Evolutionary conservation across 2,113 vertebrate genomes (phyloP), one percentile per base, ranked within the genome.

Genomic region (Saguinus midas): DNA sequence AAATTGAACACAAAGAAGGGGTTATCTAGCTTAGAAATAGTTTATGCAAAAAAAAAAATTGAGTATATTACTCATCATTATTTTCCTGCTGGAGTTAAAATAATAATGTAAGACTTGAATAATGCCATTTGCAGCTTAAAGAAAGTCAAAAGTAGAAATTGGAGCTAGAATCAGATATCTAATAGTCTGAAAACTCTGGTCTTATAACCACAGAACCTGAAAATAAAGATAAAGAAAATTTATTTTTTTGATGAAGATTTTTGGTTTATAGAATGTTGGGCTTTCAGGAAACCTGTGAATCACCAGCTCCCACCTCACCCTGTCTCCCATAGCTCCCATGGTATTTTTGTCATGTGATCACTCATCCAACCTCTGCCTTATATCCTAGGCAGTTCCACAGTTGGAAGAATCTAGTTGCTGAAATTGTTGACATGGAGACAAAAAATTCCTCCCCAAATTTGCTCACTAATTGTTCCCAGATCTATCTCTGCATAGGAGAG

Each of bases 141-240:
- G 61, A 79, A 75, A 90, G 87, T 8, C 13, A 50, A 35, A 92
- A 66, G 1, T 87, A 57, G 79, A 87, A 84, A 83, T 45, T n/a
- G 94, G 91, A 14, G 5, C 92, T 85, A 66, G 12, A 82, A 14
- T 4, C n/a, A 91, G 86, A 96, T 96, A 25, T 45, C 96, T 87
- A 12, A 37, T 64, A 55, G 29, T 45, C 29, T 81, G 37, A 87
- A 8, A 95, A 35, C 32, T 86, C 37, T 66, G 87, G 21, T 40
- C 27, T 79, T 79, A 25, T 43, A 82, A 73, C 16, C 14, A 89
- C 0, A 89, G 18, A 89, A 50, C 20, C 66, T 32, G 6, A 21
- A 10, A 76, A 76, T 32, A 87, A 92, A 55, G 18, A 79, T 35
- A 78, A 81, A 21, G 9, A 48, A 64, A 82, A 40, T 72, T 45